These are phyloP conservation scores for Bradypodion pumilum DNA, from an alignment of 2,797 vertebrate species.

Conservation along the genomic window DNA sequence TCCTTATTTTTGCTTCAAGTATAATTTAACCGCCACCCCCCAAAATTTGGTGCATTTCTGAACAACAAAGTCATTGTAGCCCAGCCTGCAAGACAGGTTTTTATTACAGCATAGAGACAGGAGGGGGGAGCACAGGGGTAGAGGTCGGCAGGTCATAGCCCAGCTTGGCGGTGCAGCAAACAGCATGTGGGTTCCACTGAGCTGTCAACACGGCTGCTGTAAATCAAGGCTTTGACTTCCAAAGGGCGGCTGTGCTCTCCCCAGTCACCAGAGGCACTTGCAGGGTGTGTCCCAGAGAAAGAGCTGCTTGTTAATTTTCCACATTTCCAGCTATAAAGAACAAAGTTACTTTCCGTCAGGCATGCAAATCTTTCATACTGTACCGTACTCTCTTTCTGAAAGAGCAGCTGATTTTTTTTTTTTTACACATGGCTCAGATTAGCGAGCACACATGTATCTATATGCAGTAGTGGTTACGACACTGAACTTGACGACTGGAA, in stretches of 20 bases:
- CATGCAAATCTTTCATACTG: conserved; percentile 27
- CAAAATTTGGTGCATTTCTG: conserved; percentile 48
- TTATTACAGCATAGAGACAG: conserved; percentile 68
- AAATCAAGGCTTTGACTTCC: conserved; percentile 80
- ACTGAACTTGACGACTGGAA: no score
- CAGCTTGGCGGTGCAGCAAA: conserved; percentile 80
- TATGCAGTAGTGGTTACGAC: no score
- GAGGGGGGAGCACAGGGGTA: conserved; percentile 45
- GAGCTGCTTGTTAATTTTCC: conserved; percentile 45
- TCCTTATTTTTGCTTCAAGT: conserved; percentile 42
- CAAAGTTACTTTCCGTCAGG: conserved; percentile 51
- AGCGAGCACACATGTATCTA: not conserved
- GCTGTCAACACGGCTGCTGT: conserved; percentile 82
- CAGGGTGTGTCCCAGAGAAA: conserved; percentile 50
- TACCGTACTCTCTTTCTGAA: conserved; percentile 35
- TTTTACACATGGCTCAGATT: conserved; percentile 13
- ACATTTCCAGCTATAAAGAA: conserved; percentile 54
- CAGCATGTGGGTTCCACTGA: conserved; percentile 79
- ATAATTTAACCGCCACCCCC: not conserved
- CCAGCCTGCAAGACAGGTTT: conserved; percentile 80
- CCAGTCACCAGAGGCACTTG: conserved; percentile 25
- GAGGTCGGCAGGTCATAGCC: conserved; percentile 80
- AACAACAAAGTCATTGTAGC: conserved; percentile 85
- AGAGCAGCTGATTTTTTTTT: conserved; percentile 36
- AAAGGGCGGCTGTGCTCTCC: conserved; percentile 1